These are phyloP conservation scores for Mustela lutreola DNA, from an alignment of 2,113 vertebrate species.

Conservation along the genomic window DNA sequence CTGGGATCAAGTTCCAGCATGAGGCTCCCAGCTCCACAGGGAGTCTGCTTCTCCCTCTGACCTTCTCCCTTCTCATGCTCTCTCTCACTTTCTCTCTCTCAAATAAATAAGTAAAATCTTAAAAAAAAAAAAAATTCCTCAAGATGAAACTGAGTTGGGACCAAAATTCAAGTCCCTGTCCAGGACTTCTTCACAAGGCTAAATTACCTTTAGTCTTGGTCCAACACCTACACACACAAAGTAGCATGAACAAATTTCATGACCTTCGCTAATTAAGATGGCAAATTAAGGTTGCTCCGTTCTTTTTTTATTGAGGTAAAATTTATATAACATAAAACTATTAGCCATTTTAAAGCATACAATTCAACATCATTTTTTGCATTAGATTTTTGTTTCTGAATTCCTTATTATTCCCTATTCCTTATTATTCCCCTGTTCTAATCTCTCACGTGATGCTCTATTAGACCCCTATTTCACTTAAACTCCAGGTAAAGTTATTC, in stretches of 20 bases:
- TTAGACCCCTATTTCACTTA: not conserved
- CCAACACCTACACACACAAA: not conserved
- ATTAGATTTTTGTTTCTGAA: not conserved
- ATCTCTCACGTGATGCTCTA: not conserved
- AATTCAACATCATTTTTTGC: not conserved
- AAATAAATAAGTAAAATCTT: too few relatives aligned
- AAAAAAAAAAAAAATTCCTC: not conserved
- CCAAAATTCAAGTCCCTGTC: not conserved
- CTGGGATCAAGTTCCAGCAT: too few relatives aligned
- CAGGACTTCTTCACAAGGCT: not conserved
- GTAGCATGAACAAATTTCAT: not conserved
- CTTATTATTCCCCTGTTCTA: not conserved
- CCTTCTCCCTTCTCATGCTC: too few relatives aligned
- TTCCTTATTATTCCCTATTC: not conserved
- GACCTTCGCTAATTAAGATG: not conserved
- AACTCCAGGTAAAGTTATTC: slow-evolving; percentile 54
- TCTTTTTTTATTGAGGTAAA: slow-evolving; percentile 7
- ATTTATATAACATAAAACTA: not conserved
- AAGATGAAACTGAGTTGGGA: not conserved
- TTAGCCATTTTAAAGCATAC: not conserved
- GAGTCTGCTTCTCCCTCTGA: too few relatives aligned
- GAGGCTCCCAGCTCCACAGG: too few relatives aligned
- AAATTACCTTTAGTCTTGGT: not conserved
- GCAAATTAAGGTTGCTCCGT: not conserved
- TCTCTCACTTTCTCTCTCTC: too few relatives aligned